Evolutionary conservation across 2,113 vertebrate species (phyloP).

Genomic region (Piaya cayana): DNA sequence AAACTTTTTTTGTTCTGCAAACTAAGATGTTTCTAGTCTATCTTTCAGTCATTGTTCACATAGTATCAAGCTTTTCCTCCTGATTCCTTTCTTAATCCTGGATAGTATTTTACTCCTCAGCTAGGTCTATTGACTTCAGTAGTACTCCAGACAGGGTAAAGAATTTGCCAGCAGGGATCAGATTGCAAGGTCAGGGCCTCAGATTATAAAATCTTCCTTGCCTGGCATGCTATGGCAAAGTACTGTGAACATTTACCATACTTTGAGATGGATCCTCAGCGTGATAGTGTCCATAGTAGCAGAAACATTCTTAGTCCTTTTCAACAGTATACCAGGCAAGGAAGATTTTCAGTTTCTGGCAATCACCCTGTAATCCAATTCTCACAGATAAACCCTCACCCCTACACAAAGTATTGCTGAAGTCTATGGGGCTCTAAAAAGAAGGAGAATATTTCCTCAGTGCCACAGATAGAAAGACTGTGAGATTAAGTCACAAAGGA

Average conservation of each 20-base stretch:
- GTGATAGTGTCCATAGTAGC: neutral
- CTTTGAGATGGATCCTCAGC: neutral
- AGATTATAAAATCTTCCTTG: neutral
- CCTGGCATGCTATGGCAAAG: neutral
- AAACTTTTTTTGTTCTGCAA: neutral
- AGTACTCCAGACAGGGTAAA: neutral
- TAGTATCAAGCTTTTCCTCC: neutral
- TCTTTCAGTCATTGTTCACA: neutral
- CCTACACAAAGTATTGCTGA: neutral
- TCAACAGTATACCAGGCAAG: conserved; percentile 12
- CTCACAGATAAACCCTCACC: neutral
- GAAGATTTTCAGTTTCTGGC: neutral
- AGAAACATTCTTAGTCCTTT: neutral
- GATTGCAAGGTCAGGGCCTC: neutral
- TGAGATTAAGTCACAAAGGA: neutral
- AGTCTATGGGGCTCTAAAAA: neutral
- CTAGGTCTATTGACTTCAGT: neutral
- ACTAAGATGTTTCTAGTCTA: neutral
- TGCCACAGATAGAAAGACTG: neutral
- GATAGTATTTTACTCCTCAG: neutral
- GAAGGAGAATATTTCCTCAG: neutral
- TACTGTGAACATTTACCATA: neutral
- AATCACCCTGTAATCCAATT: neutral
- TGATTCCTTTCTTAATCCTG: neutral
- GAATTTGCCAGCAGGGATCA: neutral